Percentiles rank a stretch among this genome's conserved stretches.
phyloP scores from a whole-genome alignment of 1,140 invertebrate species.

The Heliconius eleuchia region DNA sequence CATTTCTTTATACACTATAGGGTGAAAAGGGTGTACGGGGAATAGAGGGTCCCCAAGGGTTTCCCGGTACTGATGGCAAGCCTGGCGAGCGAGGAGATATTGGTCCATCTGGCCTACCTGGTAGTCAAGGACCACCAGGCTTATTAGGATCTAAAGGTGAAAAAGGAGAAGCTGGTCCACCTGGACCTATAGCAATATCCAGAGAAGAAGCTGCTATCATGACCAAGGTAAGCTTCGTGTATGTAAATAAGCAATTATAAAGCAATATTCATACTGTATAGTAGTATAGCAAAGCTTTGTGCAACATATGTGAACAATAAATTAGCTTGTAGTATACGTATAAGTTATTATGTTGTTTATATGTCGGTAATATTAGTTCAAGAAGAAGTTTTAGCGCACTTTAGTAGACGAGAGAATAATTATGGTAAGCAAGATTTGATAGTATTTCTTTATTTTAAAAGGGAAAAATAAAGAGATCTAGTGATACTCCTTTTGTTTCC shows the following conservation, averaged over 20 bases:
- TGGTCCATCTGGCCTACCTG: conserved; percentile 84
- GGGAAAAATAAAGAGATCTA: no score
- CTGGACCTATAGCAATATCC: conserved; percentile 83
- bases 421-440: no score
- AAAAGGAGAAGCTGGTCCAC: conserved; percentile 86
- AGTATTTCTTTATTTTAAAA: no score
- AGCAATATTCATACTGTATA: not conserved
- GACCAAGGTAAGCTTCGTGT: conserved; percentile 55
- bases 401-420: no score
- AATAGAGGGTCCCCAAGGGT: conserved; percentile 84
- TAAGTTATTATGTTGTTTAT: no score
- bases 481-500: no score
- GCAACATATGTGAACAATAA: not conserved
- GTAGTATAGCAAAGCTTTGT: not conserved
- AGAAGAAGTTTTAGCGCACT: no score
- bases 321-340: not conserved
- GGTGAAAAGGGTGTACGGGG: conserved; percentile 84
- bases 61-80: conserved; percentile 81
- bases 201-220: conserved; percentile 63
- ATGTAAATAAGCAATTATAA: not conserved
- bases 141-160: conserved; percentile 85
- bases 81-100: conserved; percentile 83
- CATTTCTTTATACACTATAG: conserved; percentile 40
- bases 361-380: no score
- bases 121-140: conserved; percentile 84